Evolutionary conservation across 23 tunicate genomes (phyloP).

Genomic region (Trididemnum clinides): DNA sequence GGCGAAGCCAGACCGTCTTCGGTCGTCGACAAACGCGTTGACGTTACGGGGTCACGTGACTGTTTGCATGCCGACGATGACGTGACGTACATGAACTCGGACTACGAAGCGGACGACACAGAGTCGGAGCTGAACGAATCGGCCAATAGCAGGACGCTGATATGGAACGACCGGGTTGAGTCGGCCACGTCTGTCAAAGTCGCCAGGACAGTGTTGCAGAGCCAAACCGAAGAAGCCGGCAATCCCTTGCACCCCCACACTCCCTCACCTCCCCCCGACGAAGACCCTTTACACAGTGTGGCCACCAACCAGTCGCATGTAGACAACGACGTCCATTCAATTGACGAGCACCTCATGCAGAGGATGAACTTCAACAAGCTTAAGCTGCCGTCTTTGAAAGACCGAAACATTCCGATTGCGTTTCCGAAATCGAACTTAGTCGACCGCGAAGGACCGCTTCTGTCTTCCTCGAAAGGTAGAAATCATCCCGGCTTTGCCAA

Average conservation of each 20-base stretch:
- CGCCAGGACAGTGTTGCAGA: not conserved
- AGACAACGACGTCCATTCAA: not conserved
- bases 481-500: not conserved
- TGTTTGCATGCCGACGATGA: conserved; percentile 33
- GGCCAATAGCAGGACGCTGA: conserved; percentile 56
- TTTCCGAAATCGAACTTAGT: not conserved
- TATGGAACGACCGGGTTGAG: conserved; percentile 32
- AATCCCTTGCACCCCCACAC: conserved; percentile 57
- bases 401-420: not conserved
- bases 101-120: conserved; percentile 58
- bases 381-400: not conserved
- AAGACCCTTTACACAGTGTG: not conserved
- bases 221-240: not conserved
- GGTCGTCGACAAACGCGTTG: conserved; percentile 72
- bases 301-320: not conserved
- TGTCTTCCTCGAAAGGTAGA: not conserved
- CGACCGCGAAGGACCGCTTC: not conserved
- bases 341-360: not conserved
- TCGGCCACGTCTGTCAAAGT: not conserved
- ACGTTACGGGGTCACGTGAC: conserved; percentile 55
- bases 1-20: conserved; percentile 54
- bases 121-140: conserved; percentile 76
- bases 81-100: conserved; percentile 24
- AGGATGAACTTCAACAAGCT: not conserved
- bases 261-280: conserved; percentile 64